Conservation (phyloP, 2,797 vertebrate species). For the Trematomus bernacchii region DNA sequence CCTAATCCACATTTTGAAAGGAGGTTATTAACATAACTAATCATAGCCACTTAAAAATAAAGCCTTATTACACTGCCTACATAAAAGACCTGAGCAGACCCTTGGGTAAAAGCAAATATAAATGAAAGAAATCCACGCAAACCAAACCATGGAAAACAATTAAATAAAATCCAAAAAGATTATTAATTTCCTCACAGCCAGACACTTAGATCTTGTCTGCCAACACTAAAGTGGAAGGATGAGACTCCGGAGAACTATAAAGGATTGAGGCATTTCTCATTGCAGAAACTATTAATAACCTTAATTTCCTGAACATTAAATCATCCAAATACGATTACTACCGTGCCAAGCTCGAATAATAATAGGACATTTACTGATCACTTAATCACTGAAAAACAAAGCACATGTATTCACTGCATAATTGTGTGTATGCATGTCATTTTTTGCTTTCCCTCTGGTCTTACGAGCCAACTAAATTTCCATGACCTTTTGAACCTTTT, state of each 20-base stretch:
- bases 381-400: slow-evolving; percentile 4
- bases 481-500: slow-evolving; percentile 30
- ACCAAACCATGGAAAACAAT: neutral
- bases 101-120: neutral
- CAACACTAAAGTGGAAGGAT: slow-evolving; percentile 44
- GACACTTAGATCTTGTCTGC: neutral
- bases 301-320: slow-evolving; percentile 44
- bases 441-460: neutral
- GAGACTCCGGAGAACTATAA: slow-evolving; percentile 4
- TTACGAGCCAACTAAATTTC: slow-evolving; percentile 1
- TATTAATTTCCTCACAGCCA: slow-evolving; percentile 16
- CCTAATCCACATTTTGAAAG: neutral
- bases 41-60: neutral
- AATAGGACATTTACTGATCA: slow-evolving; percentile 4
- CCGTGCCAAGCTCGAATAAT: slow-evolving; percentile 33
- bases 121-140: neutral
- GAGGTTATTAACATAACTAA: neutral
- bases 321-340: slow-evolving; percentile 27
- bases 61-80: neutral
- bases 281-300: slow-evolving; percentile 33
- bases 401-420: neutral
- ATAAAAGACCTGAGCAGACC: neutral
- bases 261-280: neutral
- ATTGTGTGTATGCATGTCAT: neutral
- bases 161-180: neutral